Evolutionary conservation across 2,888 invertebrate species (phyloP).

Genomic region (Monochamus alternatus): DNA sequence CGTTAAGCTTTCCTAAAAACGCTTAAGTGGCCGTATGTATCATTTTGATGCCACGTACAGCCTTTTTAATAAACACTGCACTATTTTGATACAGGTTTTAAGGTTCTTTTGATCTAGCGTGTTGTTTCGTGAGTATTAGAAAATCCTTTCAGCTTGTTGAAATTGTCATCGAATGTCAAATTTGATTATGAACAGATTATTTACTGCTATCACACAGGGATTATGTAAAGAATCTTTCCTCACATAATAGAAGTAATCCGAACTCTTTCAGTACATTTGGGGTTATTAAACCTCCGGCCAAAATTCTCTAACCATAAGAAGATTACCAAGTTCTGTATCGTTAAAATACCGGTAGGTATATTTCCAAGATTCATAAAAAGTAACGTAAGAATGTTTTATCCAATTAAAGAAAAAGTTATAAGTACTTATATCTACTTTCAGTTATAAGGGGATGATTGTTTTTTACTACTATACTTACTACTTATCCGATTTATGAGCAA

Average conservation of each 20-base stretch:
- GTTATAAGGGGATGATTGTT: no score
- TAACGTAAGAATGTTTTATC: no score
- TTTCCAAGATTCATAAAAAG: no score
- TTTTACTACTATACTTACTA: no score
- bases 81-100: neutral
- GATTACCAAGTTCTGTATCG: neutral
- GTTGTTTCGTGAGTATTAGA: neutral
- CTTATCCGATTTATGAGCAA: no score
- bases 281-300: neutral
- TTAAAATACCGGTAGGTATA: no score
- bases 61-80: neutral
- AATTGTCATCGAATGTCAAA: neutral
- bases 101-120: neutral
- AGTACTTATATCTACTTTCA: no score
- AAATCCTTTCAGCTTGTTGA: neutral
- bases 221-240: neutral
- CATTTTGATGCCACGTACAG: neutral
- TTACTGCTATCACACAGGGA: neutral
- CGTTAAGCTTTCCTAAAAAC: neutral
- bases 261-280: neutral
- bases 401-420: no score
- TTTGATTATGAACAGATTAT: neutral
- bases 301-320: neutral
- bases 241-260: neutral
- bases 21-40: neutral